Conservation (phyloP, 2,113 vertebrate species). For the Reinhardtius hippoglossoides region DNA sequence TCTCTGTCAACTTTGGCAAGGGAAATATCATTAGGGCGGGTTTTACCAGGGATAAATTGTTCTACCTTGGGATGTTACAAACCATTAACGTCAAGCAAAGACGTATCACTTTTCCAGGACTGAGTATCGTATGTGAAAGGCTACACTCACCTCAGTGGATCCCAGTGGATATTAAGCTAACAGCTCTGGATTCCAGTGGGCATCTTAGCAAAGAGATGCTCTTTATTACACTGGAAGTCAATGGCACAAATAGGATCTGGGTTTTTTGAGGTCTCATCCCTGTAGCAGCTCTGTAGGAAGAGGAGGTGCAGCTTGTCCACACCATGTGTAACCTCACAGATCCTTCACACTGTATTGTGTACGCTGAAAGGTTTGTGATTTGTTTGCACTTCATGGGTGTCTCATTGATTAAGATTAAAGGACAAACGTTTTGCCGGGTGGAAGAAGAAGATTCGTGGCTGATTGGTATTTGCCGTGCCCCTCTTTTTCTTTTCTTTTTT, state of each 20-base stretch:
- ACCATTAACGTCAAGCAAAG: conserved; percentile 68
- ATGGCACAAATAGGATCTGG: conserved; percentile 63
- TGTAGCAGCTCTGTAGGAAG: conserved; percentile 37
- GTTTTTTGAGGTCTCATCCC: conserved; percentile 53
- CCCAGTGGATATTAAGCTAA: conserved; percentile 74
- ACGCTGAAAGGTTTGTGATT: conserved; percentile 67
- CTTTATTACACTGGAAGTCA: conserved; percentile 69
- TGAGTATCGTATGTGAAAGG: conserved; percentile 68
- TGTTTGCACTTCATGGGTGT: conserved; percentile 75
- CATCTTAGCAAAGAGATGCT: conserved; percentile 59
- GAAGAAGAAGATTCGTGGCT: conserved; percentile 68
- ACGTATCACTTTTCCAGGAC: conserved; percentile 63
- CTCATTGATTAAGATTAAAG: conserved; percentile 80
- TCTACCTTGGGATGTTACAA: conserved; percentile 66
- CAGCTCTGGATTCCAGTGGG: conserved; percentile 69
- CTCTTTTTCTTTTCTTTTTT: conserved; percentile 65
- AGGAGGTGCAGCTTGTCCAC: conserved; percentile 60
- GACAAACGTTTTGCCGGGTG: conserved; percentile 68
- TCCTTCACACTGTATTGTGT: conserved; percentile 75
- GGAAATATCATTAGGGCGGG: conserved; percentile 63
- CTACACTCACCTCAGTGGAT: conserved; percentile 68
- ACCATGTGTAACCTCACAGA: conserved; percentile 64
- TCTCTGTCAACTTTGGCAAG: conserved; percentile 51
- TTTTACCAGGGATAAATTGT: conserved; percentile 51
- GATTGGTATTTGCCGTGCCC: conserved; percentile 70